phyloP scores from a whole-genome alignment of 2,797 vertebrate species.

The Diglossa cyanea region DNA sequence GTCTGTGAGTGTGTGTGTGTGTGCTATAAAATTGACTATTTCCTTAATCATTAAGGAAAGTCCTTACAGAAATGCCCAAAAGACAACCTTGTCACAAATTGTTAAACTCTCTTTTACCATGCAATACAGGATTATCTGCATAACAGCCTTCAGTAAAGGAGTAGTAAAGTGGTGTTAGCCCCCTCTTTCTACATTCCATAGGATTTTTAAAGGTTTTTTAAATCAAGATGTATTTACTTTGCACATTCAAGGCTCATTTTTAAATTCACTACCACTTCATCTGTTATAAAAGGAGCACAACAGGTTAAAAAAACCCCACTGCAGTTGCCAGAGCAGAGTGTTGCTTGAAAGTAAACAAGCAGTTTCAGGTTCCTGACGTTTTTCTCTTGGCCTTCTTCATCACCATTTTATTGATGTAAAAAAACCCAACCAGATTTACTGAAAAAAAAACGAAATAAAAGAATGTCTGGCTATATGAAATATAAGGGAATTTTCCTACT shows the following conservation, averaged over 20 bases:
- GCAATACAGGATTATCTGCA: background rate
- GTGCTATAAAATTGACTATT: background rate
- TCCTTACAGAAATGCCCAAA: background rate
- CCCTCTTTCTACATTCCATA: background rate
- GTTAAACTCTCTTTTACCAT: background rate
- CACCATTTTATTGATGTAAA: background rate
- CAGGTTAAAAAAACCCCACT: background rate
- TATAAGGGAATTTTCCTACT: background rate
- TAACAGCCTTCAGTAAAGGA: background rate
- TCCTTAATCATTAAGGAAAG: background rate
- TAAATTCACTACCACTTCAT: background rate
- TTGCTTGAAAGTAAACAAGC: background rate
- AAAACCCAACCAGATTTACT: background rate
- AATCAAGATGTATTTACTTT: background rate
- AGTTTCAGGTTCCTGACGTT: background rate
- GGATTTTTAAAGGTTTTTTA: background rate
- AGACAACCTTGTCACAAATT: background rate
- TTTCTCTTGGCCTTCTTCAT: background rate
- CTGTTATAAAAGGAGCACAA: background rate
- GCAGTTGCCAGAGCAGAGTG: background rate
- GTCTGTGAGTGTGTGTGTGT: background rate
- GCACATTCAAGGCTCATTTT: background rate
- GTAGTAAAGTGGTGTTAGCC: background rate
- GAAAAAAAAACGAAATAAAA: background rate
- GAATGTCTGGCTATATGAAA: background rate